phyloP scores from a whole-genome alignment of 2,113 vertebrate species.

The Bos indicus region DNA sequence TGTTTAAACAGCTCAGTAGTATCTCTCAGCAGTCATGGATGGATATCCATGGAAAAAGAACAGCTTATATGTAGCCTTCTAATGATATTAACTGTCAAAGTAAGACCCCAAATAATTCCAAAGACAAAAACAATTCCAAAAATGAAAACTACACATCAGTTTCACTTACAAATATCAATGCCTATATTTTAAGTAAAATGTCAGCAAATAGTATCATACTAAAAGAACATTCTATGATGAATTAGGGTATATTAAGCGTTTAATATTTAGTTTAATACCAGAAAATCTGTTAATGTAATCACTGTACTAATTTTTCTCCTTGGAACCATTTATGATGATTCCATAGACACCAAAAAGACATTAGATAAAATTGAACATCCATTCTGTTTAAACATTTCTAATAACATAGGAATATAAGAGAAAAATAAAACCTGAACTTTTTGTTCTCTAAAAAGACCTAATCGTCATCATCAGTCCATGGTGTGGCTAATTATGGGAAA shows the following conservation, averaged over 20 bases:
- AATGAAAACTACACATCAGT: neutral
- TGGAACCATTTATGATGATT: neutral
- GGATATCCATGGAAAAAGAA: neutral
- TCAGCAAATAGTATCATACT: neutral
- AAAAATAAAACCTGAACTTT: neutral
- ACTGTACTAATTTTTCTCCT: neutral
- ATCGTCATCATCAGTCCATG: neutral
- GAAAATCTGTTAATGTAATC: neutral
- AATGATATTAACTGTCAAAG: neutral
- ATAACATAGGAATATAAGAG: neutral
- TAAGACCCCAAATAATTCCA: neutral
- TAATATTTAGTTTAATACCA: neutral
- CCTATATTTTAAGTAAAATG: slow-evolving; percentile 9
- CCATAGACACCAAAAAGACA: neutral
- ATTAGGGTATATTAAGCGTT: neutral
- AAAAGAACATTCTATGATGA: neutral
- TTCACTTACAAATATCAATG: neutral
- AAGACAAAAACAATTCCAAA: neutral
- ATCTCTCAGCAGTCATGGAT: neutral
- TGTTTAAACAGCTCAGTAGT: neutral
- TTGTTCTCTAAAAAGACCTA: neutral
- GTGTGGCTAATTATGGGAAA: neutral
- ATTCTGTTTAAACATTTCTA: slow-evolving; percentile 4
- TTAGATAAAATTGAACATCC: neutral
- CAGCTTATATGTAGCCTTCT: neutral